Base-by-base conservation (phyloP, 1,140 invertebrate species). In the Anoplolepis gracilipes region DNA sequence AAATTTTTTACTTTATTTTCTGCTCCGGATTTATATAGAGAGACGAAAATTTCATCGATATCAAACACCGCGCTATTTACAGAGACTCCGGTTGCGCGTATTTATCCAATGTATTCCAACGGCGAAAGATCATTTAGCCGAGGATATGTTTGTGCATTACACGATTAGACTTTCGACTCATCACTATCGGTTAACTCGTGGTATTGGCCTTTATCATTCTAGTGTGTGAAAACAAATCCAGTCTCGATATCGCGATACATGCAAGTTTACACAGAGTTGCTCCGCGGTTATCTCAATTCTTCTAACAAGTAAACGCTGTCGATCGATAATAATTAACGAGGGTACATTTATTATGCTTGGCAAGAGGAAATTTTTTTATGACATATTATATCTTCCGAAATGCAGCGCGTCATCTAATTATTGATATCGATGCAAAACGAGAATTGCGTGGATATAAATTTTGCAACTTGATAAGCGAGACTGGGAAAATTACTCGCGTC, bases 81-180 rank as follows among this genome's bases (percentile, higher is more conserved):
- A 72, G 25, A 72, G 25, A 61, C 39, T 46, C 0, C 11, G 0
- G 2, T 33, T 55, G 1, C 8, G 25, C 25, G 4, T 73, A 59
- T 73, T 73, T 82, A 46, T 25, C 33, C 1, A 55, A 57, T 19
- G 4, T 79, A 55, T 70, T 70, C 30, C 65, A 81, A 55, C 30
- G 22, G 33, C 13, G 36, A 30, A 55, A 82, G 53, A 73, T 70
- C 19, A 30, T 57, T 79, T 55, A 36, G 13, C 16, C 16, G 33
- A 39, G 64, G 11, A 55, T 82, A 72, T 19, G 13, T 81, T 81
- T 72, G 33, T 61, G 46, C 67, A 46, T n/a, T n/a, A 59, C n/a
- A 10, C 39, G 67, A 82, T 82, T 82, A 82, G 55, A 82, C 78
- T 73, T 82, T 73, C 55, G 36, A 82, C 78, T 72, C 67, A 39